phyloP scores from a whole-genome alignment of 2,888 invertebrate species.

The Cheilosia impressa region DNA sequence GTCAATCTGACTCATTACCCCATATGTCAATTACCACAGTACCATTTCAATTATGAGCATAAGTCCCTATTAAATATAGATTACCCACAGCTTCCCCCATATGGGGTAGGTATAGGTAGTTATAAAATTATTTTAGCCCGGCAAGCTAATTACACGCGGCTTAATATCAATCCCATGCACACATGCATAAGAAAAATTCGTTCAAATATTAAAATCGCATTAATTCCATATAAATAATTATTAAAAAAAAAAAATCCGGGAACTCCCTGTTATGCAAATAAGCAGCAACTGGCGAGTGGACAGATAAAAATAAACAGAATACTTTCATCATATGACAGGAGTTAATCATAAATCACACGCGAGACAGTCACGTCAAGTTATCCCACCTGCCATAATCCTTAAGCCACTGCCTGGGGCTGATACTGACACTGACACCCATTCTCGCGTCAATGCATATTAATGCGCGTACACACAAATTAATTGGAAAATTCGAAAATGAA shows the following conservation, averaged over 20 bases:
- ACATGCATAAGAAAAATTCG: conserved; percentile 45
- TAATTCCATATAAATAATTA: conserved; percentile 72
- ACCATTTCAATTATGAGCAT: not conserved
- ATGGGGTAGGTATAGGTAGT: not conserved
- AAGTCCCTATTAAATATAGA: conserved; percentile 55
- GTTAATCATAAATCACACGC: conserved; percentile 70
- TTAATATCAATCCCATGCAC: conserved; percentile 65
- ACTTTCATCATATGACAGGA: conserved; percentile 39
- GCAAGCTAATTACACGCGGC: conserved; percentile 57
- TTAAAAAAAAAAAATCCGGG: conserved; percentile 33
- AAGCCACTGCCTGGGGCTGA: conserved; percentile 18
- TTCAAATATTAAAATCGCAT: conserved; percentile 74
- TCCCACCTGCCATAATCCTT: conserved; percentile 24
- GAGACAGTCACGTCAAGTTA: conserved; percentile 33
- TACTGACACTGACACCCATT: not conserved
- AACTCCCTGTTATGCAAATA: conserved; percentile 28
- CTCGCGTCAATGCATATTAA: conserved; percentile 26
- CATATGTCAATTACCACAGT: too few relatives aligned
- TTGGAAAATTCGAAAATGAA: conserved; percentile 75
- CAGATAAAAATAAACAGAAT: not conserved
- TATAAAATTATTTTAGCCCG: conserved; percentile 32
- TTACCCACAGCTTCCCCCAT: conserved; percentile 37
- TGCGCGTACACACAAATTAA: conserved; percentile 61
- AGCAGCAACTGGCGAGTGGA: conserved; percentile 3
- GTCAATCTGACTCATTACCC: too few relatives aligned